Base-by-base conservation (phyloP, 2,888 invertebrate species). In the Hydrotaea diabolus region DNA sequence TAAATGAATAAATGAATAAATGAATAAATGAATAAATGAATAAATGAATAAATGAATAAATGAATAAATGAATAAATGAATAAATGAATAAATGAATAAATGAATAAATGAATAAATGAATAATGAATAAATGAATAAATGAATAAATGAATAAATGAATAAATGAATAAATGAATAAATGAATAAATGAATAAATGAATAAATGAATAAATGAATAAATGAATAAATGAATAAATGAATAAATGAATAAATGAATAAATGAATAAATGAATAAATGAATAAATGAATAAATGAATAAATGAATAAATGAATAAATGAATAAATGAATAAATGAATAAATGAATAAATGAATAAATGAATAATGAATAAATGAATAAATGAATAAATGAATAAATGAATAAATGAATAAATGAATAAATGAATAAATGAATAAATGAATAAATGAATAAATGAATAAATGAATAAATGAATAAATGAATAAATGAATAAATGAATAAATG, bases 361-460 rank as follows among this genome's bases (percentile, higher is more conserved):
- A 53, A 53, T 53, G 9, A 53, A 53, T 53, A 53, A 53, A 53
- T 53, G 9, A 53, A 53, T 53, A 53, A 53, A 53, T 53, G 9
- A 53, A 53, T 53, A 53, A 53, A 53, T 53, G 9, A 53, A 53
- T 53, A 31, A 62, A 62, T 31, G 11, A 62, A 62, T 62, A 62
- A 62, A 53, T 53, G 9, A 53, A 53, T 53, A 53, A 53, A 53
- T 53, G 9, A 53, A 53, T 53, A 53, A 53, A 53, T 53, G 9
- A 53, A 53, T 53, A 53, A 53, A 53, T 39, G 9, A 53, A 53
- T 53, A 53, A 53, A 53, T 53, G 9, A 53, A 53, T 53, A 53
- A 53, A 53, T 53, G 2, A 53, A 17, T 17, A 53, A 17, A 53
- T 17, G 2, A 17, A 53, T 53, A 53, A 53, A 53, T 53, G 2